Conservation (phyloP, 2,888 invertebrate genomes). For the Halictus ligatus region DNA sequence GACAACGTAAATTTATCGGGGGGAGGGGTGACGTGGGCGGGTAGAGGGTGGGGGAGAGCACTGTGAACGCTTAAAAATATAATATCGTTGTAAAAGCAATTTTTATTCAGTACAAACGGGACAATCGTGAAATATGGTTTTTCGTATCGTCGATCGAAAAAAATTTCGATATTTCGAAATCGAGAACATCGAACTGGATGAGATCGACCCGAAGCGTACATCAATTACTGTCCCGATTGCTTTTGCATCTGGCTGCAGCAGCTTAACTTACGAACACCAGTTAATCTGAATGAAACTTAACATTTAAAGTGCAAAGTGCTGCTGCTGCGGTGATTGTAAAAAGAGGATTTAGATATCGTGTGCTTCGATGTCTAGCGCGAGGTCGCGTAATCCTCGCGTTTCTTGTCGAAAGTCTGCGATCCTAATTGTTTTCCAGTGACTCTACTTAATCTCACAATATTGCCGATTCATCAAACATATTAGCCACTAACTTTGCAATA, state of each 20-base stretch:
- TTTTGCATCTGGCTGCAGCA: constrained; percentile 17
- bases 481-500: too few species aligned
- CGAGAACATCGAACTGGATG: neutral
- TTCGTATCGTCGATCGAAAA: neutral
- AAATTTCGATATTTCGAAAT: neutral
- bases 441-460: neutral
- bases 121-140: neutral
- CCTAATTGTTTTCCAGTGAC: constrained; percentile 10
- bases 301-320: constrained; percentile 55
- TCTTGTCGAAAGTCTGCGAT: neutral
- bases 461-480: neutral
- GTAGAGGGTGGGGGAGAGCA: neutral
- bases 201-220: neutral
- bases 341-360: constrained; percentile 39
- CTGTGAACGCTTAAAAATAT: neutral
- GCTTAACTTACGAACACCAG: constrained; percentile 33
- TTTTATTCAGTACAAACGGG: neutral
- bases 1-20: neutral
- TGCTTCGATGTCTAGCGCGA: constrained; percentile 14
- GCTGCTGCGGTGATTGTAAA: constrained; percentile 53
- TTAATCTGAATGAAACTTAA: constrained; percentile 53
- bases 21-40: too few species aligned
- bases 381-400: constrained; percentile 2
- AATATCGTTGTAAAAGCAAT: neutral
- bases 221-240: constrained; percentile 44